Base-by-base conservation (phyloP, 2,888 invertebrate genomes). In the Lacanobia wlatinum region DNA sequence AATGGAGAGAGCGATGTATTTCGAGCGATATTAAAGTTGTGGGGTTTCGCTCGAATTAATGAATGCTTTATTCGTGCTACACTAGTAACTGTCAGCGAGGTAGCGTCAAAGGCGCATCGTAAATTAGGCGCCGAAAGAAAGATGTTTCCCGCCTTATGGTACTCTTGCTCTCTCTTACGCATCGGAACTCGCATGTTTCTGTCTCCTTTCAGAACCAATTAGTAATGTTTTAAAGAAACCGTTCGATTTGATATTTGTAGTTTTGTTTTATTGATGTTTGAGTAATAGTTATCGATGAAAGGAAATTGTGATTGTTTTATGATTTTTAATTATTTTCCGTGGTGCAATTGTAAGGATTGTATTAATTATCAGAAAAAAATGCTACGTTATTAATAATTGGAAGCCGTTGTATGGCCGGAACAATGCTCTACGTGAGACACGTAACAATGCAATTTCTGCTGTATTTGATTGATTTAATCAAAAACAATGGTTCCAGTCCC, bases 91-190 rank as follows among this genome's bases (percentile, higher is more conserved):
- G 92, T 92, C 92, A 92, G 84, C 92, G 85, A 74, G 81, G 87
- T 85, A 87, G 84, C 85, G 89, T 90, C 90, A 90, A 90, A 88
- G 90, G 90, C 82, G 81, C 77, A 68, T 88, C 87, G 85, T 93
- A 93, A 93, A 93, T 93, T 90, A 92, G 75, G 80, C 86, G 83
- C 81, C 90, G 89, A 92, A 93, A 93, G 94, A 94, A 94, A 95
- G 94, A 95, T 94, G 93, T 91, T 92, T 93, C 93, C 94, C 94
- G 94, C 93, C 91, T 88, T 85, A 84, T 80, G 82, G 65, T 82
- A 76, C 78, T 78, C 82, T 81, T 73, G 91, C 91, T 87, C 86
- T 86, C 78, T 94, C 90, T 73, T 23, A 72, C 88, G 16, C 72
- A 62, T 21, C 14, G 34, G 38, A 28, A 48, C 55, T 66, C 58